Evolutionary conservation across 1,140 invertebrate species (phyloP).

Genomic region (Cepaea nemoralis): DNA sequence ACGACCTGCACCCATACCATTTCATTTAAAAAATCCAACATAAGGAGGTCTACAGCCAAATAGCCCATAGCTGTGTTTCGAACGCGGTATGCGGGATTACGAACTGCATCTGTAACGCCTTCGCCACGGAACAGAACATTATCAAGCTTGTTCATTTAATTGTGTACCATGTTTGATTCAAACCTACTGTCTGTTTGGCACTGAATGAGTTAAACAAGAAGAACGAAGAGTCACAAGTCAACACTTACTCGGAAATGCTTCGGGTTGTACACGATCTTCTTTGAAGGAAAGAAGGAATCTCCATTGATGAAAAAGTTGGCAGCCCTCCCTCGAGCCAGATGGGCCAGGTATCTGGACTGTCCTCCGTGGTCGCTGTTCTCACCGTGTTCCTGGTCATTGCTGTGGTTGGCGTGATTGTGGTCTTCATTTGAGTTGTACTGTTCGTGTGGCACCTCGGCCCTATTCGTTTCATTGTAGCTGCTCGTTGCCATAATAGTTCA

Average conservation of each 20-base stretch:
- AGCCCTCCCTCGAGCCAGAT: not conserved
- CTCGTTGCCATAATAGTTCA: not conserved
- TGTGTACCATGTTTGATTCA: too few relatives aligned
- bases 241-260: not conserved
- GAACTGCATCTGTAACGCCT: too few relatives aligned
- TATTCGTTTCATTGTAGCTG: not conserved
- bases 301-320: slow-evolving; percentile 31
- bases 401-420: not conserved
- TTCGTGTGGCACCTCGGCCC: not conserved
- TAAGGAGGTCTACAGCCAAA: too few relatives aligned
- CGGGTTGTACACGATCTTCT: slow-evolving; percentile 19
- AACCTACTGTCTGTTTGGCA: too few relatives aligned
- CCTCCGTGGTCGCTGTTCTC: not conserved
- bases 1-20: too few relatives aligned
- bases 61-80: too few relatives aligned
- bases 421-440: not conserved
- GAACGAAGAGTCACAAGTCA: too few relatives aligned
- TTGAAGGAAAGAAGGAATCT: slow-evolving; percentile 19
- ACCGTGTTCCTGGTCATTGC: not conserved
- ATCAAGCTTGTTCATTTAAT: too few relatives aligned
- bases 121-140: too few relatives aligned
- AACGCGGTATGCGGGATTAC: too few relatives aligned
- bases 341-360: not conserved
- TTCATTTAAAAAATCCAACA: too few relatives aligned
- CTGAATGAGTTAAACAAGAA: too few relatives aligned